Evolutionary conservation across 2,797 vertebrate genomes (phyloP).

Genomic region (Ispidina lecontei): DNA sequence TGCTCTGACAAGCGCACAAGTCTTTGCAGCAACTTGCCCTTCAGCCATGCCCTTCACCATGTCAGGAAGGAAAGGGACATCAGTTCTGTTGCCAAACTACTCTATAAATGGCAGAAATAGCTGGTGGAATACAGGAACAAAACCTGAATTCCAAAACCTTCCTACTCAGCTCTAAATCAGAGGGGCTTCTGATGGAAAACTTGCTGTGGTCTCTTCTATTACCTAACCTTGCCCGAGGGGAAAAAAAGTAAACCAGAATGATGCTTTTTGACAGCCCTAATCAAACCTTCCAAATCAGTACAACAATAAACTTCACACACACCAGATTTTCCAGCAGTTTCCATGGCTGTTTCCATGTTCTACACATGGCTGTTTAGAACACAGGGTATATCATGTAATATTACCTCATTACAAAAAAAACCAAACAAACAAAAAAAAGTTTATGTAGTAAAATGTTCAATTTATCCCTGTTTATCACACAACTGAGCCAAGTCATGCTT

Average conservation of each 20-base stretch:
- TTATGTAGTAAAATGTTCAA: neutral
- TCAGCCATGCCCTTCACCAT: neutral
- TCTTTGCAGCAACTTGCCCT: neutral
- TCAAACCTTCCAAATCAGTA: neutral
- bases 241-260: neutral
- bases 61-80: neutral
- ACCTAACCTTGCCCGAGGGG: neutral
- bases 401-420: neutral
- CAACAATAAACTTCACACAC: neutral
- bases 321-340: neutral
- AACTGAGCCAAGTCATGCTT: neutral
- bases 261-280: neutral
- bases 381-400: neutral
- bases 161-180: neutral
- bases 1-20: rapidly evolving
- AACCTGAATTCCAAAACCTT: neutral
- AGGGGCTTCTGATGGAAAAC: neutral
- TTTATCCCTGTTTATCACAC: conserved; percentile 18
- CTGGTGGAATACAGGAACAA: neutral
- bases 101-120: neutral
- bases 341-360: neutral
- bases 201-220: neutral
- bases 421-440: neutral
- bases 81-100: neutral
- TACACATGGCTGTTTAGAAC: neutral